A percentile compares a stretch with the other conserved stretches of the same genome.
These are phyloP conservation scores for Euschistus heros DNA, from an alignment of 1,140 invertebrate genomes.

Conservation along the genomic window DNA sequence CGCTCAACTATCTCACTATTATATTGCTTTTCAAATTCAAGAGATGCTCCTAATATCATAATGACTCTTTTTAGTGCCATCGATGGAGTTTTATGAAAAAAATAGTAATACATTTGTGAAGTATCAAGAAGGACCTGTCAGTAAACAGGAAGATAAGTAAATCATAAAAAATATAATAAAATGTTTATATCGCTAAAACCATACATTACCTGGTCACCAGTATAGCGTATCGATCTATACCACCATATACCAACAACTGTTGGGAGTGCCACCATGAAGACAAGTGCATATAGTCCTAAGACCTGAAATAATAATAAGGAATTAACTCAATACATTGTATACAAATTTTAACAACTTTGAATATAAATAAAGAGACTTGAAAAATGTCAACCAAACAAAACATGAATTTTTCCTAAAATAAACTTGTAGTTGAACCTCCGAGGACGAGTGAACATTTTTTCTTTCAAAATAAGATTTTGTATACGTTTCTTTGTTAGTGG, in stretches of 20 bases:
- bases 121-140: conserved; percentile 82
- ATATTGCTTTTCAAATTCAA: conserved; percentile 89
- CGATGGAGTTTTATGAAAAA: conserved; percentile 87
- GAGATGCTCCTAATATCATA: conserved; percentile 91
- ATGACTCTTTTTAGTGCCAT: conserved; percentile 91
- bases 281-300: conserved; percentile 84
- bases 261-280: conserved; percentile 96
- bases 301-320: conserved; percentile 40
- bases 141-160: not conserved
- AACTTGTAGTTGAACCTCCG: no score
- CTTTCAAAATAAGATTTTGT: no score
- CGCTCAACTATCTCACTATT: conserved; percentile 91
- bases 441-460: no score
- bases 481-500: no score
- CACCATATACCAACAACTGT: conserved; percentile 95
- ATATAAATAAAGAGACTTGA: no score
- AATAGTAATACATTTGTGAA: conserved; percentile 89
- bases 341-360: no score
- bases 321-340: no score
- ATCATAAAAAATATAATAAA: no score
- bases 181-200: not conserved
- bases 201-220: conserved; percentile 67
- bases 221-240: conserved; percentile 95
- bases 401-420: no score
- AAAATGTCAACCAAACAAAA: no score